These are phyloP conservation scores for Telmatherina bonti DNA, from an alignment of 2,797 vertebrate genomes.

Conservation along the genomic window DNA sequence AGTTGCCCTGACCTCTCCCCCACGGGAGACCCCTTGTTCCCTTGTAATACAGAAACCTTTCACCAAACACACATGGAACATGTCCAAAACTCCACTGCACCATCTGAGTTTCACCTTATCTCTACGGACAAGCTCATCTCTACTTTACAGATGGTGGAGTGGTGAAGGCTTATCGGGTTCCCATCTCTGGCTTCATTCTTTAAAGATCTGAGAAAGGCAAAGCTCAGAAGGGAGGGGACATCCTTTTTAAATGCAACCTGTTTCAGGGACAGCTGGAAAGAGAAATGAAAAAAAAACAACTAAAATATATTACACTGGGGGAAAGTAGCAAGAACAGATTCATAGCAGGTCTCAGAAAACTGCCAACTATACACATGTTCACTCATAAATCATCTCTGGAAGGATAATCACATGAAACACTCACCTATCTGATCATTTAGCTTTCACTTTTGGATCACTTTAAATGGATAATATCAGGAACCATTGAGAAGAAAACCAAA, in stretches of 20 bases:
- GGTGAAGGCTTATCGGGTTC: conserved; percentile 42
- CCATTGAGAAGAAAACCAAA: not conserved
- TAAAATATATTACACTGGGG: not conserved
- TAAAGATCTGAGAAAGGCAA: conserved; percentile 39
- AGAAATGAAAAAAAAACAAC: not conserved
- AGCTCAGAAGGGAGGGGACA: conserved; percentile 12
- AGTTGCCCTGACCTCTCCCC: conserved; percentile 61
- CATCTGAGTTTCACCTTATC: conserved; percentile 65
- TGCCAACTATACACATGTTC: not conserved
- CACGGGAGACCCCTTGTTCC: conserved; percentile 51
- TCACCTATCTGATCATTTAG: not conserved
- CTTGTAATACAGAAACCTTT: conserved; percentile 59
- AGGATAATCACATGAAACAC: not conserved
- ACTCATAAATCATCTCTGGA: conserved; percentile 7
- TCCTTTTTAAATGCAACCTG: conserved; percentile 24
- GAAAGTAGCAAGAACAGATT: conserved; percentile 3
- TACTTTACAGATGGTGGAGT: conserved; percentile 51
- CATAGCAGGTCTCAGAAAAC: conserved; percentile 4
- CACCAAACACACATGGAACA: conserved; percentile 30
- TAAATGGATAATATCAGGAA: conserved; percentile 9
- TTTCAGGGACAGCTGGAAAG: conserved; percentile 19
- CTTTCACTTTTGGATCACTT: conserved; percentile 4
- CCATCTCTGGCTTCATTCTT: conserved; percentile 45
- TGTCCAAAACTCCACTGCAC: conserved; percentile 28
- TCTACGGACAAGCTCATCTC: conserved; percentile 55